These are phyloP conservation scores for Motacilla alba DNA, from an alignment of 2,113 vertebrate species.

Conservation along the genomic window DNA sequence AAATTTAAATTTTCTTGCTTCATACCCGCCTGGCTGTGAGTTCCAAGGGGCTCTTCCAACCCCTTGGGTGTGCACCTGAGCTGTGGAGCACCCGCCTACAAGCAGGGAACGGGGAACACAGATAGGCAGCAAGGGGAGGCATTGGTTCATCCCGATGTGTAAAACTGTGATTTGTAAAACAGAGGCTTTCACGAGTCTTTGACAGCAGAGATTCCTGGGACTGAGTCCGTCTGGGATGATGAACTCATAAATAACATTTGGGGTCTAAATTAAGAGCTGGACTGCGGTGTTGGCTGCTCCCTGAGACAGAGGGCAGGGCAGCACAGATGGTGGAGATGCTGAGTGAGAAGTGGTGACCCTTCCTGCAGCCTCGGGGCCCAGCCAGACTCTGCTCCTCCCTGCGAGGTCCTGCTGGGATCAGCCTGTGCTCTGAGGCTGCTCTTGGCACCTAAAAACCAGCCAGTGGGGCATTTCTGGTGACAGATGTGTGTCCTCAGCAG, in stretches of 20 bases:
- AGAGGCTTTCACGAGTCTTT: background rate
- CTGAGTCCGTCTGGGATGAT: background rate
- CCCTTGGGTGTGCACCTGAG: background rate
- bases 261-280: constrained; percentile 42
- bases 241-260: background rate
- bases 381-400: background rate
- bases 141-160: background rate
- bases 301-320: background rate
- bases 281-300: background rate
- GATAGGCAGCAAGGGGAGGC: background rate
- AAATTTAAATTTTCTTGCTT: background rate
- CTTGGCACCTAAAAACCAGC: background rate
- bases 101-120: background rate
- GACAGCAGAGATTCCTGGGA: background rate
- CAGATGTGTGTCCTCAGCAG: background rate
- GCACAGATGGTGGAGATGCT: constrained; percentile 29
- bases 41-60: background rate
- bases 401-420: background rate
- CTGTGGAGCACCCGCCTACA: background rate
- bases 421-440: background rate
- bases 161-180: background rate
- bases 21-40: background rate
- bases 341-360: background rate
- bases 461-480: background rate
- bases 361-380: background rate